Conservation (phyloP, 2,888 invertebrate genomes). For the Rhamnusium bicolor region DNA sequence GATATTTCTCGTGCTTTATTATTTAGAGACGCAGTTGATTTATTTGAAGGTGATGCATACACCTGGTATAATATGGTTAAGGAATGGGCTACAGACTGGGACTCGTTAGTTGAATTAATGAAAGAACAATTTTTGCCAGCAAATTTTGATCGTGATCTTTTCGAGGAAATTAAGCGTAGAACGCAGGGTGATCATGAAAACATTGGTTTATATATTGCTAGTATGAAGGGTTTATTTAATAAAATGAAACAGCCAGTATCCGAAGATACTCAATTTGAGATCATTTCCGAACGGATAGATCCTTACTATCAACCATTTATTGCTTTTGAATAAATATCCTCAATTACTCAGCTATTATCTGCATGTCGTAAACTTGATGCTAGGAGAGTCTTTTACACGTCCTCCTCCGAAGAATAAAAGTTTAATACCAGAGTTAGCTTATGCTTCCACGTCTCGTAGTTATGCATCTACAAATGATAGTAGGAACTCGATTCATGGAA, state of each 20-base stretch:
- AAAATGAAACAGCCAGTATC: background rate
- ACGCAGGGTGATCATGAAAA: background rate
- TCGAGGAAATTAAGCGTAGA: background rate
- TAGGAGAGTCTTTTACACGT: constrained; percentile 4
- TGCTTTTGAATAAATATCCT: background rate
- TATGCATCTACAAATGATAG: background rate
- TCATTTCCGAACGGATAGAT: background rate
- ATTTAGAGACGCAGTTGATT: constrained; percentile 21
- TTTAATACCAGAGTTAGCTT: constrained; percentile 35
- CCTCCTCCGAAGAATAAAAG: background rate
- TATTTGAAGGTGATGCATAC: constrained; percentile 26
- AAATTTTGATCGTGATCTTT: background rate
- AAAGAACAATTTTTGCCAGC: background rate
- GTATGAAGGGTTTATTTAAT: background rate
- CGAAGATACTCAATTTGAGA: background rate
- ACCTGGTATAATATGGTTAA: constrained; percentile 23
- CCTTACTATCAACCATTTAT: background rate
- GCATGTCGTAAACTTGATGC: constrained; percentile 38
- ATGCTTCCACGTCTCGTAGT: background rate
- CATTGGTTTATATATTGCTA: background rate
- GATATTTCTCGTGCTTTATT: constrained; percentile 7
- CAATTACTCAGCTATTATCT: background rate
- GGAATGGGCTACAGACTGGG: background rate
- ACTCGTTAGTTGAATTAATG: background rate
- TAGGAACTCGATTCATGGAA: background rate